Conservation (phyloP, 2,888 invertebrate genomes). For the Pandemis corylana region DNA sequence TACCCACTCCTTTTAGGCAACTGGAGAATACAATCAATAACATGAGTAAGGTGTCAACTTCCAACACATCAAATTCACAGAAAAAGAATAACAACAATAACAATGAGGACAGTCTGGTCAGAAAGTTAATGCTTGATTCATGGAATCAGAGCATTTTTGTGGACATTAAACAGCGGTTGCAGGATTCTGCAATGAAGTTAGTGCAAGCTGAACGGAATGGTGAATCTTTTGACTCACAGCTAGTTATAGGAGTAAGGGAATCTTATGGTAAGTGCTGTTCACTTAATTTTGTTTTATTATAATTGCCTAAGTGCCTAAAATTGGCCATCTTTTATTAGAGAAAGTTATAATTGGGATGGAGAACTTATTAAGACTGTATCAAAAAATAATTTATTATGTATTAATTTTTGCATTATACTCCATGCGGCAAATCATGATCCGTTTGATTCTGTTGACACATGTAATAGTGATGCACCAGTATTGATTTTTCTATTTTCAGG, state of each 20-base stretch:
- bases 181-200: conserved; percentile 98
- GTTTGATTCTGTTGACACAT: too few relatives aligned
- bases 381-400: neutral
- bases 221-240: conserved; percentile 98
- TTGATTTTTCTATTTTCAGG: too few relatives aligned
- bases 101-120: conserved; percentile 95
- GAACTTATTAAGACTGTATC: neutral
- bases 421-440: too few relatives aligned
- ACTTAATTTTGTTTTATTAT: neutral
- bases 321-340: neutral
- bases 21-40: conserved; percentile 93
- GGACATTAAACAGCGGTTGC: conserved; percentile 96
- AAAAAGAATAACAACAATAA: conserved; percentile 84
- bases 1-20: conserved; percentile 97
- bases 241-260: conserved; percentile 98
- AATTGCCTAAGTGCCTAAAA: neutral
- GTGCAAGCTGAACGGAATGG: conserved; percentile 98
- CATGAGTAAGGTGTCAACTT: conserved; percentile 73
- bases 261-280: conserved; percentile 90
- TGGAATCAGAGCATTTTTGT: conserved; percentile 99
- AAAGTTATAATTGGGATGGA: neutral
- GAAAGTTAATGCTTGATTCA: conserved; percentile 98
- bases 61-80: conserved; percentile 72
- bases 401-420: neutral
- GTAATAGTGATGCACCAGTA: too few relatives aligned